Conservation (phyloP, 64 coral and sea anemone genomes). For the Actinia equina region DNA sequence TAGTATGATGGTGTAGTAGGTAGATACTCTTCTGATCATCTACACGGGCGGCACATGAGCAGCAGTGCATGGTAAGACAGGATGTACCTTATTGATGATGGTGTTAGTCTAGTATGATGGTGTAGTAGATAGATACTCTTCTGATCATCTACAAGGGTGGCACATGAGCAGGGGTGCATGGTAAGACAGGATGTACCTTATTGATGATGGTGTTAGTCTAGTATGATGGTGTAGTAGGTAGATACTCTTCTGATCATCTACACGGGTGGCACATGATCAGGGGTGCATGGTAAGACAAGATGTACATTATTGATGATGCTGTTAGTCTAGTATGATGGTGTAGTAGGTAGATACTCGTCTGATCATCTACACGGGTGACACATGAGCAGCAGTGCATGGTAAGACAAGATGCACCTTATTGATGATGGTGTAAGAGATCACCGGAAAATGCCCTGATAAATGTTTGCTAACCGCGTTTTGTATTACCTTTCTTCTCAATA, state of each 20-base stretch:
- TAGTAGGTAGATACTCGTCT: background rate
- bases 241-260: background rate
- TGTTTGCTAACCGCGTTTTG: too few relatives aligned
- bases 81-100: too few relatives aligned
- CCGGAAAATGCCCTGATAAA: background rate
- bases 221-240: too few relatives aligned
- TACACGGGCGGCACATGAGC: background rate
- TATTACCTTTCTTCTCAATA: too few relatives aligned
- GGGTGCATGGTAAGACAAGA: background rate
- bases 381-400: too few relatives aligned
- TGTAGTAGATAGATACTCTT: background rate
- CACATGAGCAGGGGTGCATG: background rate
- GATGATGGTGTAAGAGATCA: too few relatives aligned
- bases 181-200: background rate
- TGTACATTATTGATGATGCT: too few relatives aligned
- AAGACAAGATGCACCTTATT: too few relatives aligned
- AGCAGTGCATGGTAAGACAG: background rate
- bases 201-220: background rate
- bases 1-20: background rate
- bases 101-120: too few relatives aligned
- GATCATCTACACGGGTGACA: too few relatives aligned
- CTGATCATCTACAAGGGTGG: background rate
- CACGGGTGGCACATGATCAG: background rate
- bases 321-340: too few relatives aligned
- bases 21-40: background rate